phyloP scores from a whole-genome alignment of 2,113 vertebrate species.

The Nipponia nippon region DNA sequence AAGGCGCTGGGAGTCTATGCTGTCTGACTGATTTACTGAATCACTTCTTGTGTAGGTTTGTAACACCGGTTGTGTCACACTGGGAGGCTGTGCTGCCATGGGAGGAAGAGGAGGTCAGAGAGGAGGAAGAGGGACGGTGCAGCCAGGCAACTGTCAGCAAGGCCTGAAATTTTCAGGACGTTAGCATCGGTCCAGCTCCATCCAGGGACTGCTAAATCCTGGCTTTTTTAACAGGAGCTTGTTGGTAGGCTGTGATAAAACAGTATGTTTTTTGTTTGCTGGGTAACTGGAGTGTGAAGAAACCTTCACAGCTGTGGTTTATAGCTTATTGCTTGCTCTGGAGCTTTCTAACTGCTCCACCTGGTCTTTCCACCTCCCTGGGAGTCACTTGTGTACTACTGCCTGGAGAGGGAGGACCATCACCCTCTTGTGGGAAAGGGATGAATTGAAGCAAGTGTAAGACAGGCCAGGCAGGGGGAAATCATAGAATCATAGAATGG shows the following conservation, averaged over 20 bases:
- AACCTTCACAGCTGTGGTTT: neutral
- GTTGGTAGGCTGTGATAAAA: neutral
- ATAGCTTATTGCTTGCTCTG: neutral
- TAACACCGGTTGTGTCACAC: neutral
- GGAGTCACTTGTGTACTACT: neutral
- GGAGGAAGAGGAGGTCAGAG: neutral
- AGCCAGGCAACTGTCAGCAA: neutral
- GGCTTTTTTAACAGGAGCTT: neutral
- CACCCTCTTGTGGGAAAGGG: neutral
- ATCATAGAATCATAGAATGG: too few relatives aligned
- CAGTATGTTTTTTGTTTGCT: neutral
- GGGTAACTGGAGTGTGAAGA: neutral
- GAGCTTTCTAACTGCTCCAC: neutral
- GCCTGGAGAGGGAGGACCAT: neutral
- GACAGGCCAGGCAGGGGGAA: neutral
- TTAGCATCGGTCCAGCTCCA: neutral
- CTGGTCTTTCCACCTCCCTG: neutral
- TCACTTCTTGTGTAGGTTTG: neutral
- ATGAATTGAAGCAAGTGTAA: neutral
- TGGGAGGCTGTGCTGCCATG: neutral
- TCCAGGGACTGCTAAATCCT: neutral
- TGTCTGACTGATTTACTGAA: neutral
- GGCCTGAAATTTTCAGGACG: neutral
- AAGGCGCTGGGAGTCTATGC: neutral
- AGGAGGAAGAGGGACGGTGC: neutral